phyloP scores from a whole-genome alignment of 1,140 invertebrate genomes.

The Maniola jurtina region DNA sequence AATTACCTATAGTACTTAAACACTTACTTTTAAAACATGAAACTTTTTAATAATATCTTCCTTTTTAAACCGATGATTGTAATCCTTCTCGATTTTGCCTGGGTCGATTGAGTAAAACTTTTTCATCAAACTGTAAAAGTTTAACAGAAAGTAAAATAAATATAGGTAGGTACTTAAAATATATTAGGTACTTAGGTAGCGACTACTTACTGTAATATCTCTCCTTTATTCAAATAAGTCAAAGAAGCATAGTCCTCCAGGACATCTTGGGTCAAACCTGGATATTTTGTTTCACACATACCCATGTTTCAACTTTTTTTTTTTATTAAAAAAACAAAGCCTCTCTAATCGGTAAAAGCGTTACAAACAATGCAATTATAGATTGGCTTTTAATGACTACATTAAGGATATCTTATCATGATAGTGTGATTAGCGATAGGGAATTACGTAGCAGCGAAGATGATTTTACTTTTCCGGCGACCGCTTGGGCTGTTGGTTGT shows the following conservation, averaged over 20 bases:
- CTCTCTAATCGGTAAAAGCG: not conserved
- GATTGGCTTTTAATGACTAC: slow-evolving; percentile 1
- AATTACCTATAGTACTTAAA: too few relatives aligned
- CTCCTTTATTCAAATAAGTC: slow-evolving; percentile 79
- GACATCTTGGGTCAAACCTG: slow-evolving; percentile 75
- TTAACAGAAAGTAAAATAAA: too few relatives aligned
- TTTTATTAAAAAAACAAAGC: not conserved
- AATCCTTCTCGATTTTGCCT: slow-evolving; percentile 62
- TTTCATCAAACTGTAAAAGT: slow-evolving; percentile 76
- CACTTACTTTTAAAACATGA: slow-evolving; percentile 75
- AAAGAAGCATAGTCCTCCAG: slow-evolving; percentile 79
- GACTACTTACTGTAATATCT: slow-evolving; percentile 79
- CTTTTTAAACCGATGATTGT: slow-evolving; percentile 72
- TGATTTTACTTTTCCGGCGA: too few relatives aligned
- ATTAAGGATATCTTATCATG: slow-evolving; percentile 12
- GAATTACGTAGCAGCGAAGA: not conserved
- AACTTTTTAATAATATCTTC: slow-evolving; percentile 76
- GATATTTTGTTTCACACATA: slow-evolving; percentile 54
- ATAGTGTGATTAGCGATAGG: slow-evolving; percentile 1
- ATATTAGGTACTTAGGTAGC: too few relatives aligned
- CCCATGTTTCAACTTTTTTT: slow-evolving; percentile 61
- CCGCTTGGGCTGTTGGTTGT: too few relatives aligned
- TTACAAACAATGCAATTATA: not conserved
- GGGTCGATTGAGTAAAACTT: slow-evolving; percentile 74
- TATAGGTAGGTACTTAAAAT: too few relatives aligned